phyloP scores from a whole-genome alignment of 1,140 invertebrate species.

The Panagrolaimus sp. region DNA sequence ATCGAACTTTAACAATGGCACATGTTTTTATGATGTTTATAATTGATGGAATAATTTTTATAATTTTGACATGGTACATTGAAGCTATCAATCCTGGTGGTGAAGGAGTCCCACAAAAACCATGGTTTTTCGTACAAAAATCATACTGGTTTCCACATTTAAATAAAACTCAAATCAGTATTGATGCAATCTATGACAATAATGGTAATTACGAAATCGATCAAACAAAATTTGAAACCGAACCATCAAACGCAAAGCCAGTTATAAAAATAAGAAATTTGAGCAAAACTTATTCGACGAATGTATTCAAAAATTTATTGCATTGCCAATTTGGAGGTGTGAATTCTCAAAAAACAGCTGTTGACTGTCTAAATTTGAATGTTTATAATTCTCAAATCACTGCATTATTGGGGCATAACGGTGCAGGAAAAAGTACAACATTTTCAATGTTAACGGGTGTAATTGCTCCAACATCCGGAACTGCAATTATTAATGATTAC shows the following conservation, averaged over 20 bases:
- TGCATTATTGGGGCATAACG: conserved; percentile 60
- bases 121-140: conserved; percentile 65
- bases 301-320: conserved; percentile 61
- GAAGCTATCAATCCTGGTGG: conserved; percentile 71
- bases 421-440: conserved; percentile 57
- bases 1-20: too few species aligned
- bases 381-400: conserved; percentile 63
- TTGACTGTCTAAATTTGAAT: conserved; percentile 58
- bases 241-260: conserved; percentile 64
- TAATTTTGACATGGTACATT: conserved; percentile 68
- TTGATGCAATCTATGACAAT: conserved; percentile 41
- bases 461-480: conserved; percentile 66
- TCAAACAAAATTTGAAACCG: conserved; percentile 63
- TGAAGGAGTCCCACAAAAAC: conserved; percentile 67
- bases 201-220: conserved; percentile 20
- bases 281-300: conserved; percentile 63
- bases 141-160: conserved; percentile 64
- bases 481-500: conserved; percentile 65
- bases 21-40: conserved; percentile 59
- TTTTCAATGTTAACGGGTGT: conserved; percentile 69
- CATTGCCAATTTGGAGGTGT: conserved; percentile 44
- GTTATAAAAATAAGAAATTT: conserved; percentile 66
- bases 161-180: conserved; percentile 33
- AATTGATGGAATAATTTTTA: conserved; percentile 67
- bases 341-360: conserved; percentile 63